Base-by-base conservation (phyloP, 2,113 vertebrate genomes). In the Takifugu bimaculatus region DNA sequence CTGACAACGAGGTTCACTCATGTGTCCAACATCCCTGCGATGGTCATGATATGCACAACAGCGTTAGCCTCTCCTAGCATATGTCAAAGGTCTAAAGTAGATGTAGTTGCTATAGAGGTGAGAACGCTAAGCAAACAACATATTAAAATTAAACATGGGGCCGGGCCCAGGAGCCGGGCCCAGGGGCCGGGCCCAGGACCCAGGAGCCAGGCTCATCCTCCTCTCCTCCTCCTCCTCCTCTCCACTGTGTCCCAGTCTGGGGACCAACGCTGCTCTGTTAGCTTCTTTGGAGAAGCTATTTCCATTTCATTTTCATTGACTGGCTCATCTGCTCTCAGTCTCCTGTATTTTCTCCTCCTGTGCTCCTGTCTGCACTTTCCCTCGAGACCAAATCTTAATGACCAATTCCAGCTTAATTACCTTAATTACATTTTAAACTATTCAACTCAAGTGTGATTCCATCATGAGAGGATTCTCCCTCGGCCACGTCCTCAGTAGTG, bases 391-490 rank as follows among this genome's bases (percentile, higher is more conserved):
- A 61, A 62, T 70, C 75, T 74, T 80, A 77, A 85, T 86, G 65
- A 70, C 29, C 52, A 59, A 71, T 67, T 80, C 72, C 27, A 70
- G 65, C 60, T 60, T 70, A 84, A 87, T 87, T 81, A 81, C 56
- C 20, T 56, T 20, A 20, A 20, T 20, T 20, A 28, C 60, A 52
- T 65, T 78, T 80, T 72, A 27, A 80, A 78, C 72, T 77, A 72
- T 73, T 73, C 57, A 81, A 63, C 57, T 47, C 13, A 51, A 27
- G 26, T 49, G 50, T 51, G 3, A 66, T 70, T 48, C 50, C 32
- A 43, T 53, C 25, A 5, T 26, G 1, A 44, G 61, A 59, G 49
- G 13, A 55, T 70, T 13, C 32, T 59, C 70, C 52, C 32, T 53
- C 55, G 54, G 55, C 60, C 55, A 68, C 28, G 26, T 39, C 15